Base-by-base conservation (phyloP, 2,888 invertebrate species). In the Parnassius apollo region DNA sequence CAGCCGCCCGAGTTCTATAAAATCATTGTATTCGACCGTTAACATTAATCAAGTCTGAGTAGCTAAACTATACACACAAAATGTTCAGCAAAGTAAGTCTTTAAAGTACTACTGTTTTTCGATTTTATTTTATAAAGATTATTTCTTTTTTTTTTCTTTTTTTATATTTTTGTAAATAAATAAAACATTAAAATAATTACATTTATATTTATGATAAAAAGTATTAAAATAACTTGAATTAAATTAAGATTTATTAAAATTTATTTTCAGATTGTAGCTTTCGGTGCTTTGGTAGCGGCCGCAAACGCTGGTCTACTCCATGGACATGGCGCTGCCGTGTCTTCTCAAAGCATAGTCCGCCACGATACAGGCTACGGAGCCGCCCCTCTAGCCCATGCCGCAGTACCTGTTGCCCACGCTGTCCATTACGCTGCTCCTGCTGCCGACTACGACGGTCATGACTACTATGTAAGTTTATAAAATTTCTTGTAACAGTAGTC, bases 61-160 rank as follows among this genome's bases (percentile, higher is more conserved):
- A 77, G 76, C 79, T 74, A 74, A 73, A 78, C 77, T 70, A 76
- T 72, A 80, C 77, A 80, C 71, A 70, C 78, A 83, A 80, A 73
- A 86, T 86, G 86, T 84, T 84, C 77, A 83, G 80, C 78, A 85
- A 85, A 85, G 86, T 86, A 66, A 83, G 86, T 82, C 48, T 44
- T 13, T n/a, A 58, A 44, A 22, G 12, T 13, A 49, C 50, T 65
- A 18, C 13, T 42, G 13, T 45, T 57, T 22, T 51, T 48, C 3
- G 18, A 48, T 59, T 49, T 22, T 18, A 10, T 56, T 52, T 9
- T n/a, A 18, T 18, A 18, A 12, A 9, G n/a, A 46, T 22, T 42
- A 3, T 51, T 53, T 57, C 10, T 12, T 45, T 12, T 22, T 51
- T 46, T 13, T 11, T 48, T 55, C 18, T 25, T 3, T 25, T 25